Evolutionary conservation across 2,113 vertebrate species (phyloP), one percentile per base, ranked within the genome.

Genomic region (Catagonus wagneri): DNA sequence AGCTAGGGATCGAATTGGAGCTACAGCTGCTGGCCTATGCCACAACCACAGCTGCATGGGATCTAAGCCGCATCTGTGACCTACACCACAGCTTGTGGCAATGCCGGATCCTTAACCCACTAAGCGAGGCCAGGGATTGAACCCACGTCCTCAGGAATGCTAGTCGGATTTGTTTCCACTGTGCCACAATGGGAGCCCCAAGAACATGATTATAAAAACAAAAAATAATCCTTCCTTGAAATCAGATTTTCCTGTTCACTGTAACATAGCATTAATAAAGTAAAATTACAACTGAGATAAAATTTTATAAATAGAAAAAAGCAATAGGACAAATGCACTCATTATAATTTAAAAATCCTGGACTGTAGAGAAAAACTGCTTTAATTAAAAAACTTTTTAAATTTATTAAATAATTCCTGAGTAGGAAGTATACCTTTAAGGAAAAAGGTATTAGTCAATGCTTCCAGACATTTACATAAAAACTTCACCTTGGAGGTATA

Each of bases 211-310:
- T 83, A 65, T 78, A 79, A 74, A 97, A 92, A 68, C 54, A 52
- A 91, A 83, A 90, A 75, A 78, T 23, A 68, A 94, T 68, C 1
- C 3, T 44, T 36, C 39, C 44, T 89, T 27, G n/a, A 94, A 95
- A 95, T 85, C 50, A 87, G 36, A 25, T 95, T 88, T 89, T 90
- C 93, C 36, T 85, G 12, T 85, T 76, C 68, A 95, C 0, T 93
- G 29, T 36, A 95, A 87, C 36, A 87, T 23, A 96, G 75, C 58
- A 95, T 90, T 94, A 68, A 90, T 90, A 90, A 90, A 97, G 94
- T 81, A 84, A 87, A 96, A 90, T 93, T 94, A 93, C 25, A 92
- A 71, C 25, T 34, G n/a, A 90, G 14, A 94, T 27, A 95, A 94
- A 71, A 84, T 87, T 88, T 85, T 81, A 83, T 85, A 94, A 95